These are phyloP conservation scores for Melanargia galathea DNA, from an alignment of 2,888 invertebrate genomes.

Conservation along the genomic window DNA sequence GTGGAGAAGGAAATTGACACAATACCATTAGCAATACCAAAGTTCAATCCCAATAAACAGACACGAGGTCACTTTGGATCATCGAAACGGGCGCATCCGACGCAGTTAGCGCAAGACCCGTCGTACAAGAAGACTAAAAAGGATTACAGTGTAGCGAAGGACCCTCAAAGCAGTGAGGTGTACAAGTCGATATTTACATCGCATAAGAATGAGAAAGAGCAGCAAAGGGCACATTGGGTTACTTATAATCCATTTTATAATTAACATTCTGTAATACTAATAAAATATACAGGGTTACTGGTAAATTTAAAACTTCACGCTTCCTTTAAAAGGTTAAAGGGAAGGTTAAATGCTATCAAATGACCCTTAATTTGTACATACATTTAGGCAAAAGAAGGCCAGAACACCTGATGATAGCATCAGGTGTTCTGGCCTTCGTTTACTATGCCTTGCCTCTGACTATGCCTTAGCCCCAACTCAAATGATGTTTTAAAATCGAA, in stretches of 20 bases:
- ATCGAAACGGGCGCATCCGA: constrained; percentile 63
- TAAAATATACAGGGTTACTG: too few species aligned
- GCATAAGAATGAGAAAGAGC: constrained; percentile 92
- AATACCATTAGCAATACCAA: constrained; percentile 71
- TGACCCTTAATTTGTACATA: too few species aligned
- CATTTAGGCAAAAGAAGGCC: too few species aligned
- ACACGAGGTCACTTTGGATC: constrained; percentile 73
- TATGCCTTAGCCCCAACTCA: too few species aligned
- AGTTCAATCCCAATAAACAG: constrained; percentile 71
- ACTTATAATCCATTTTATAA: constrained; percentile 98
- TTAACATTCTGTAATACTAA: too few species aligned
- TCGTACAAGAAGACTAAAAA: constrained; percentile 89
- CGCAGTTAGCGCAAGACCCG: constrained; percentile 82
- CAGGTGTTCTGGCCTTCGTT: too few species aligned
- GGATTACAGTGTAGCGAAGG: constrained; percentile 93
- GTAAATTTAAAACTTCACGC: too few species aligned
- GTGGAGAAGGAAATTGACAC: constrained; percentile 73
- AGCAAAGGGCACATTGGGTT: constrained; percentile 97
- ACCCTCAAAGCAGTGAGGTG: constrained; percentile 94
- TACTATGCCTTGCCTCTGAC: too few species aligned
- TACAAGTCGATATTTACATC: constrained; percentile 98
- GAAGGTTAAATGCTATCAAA: too few species aligned
- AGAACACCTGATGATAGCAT: too few species aligned
- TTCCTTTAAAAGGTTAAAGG: too few species aligned
- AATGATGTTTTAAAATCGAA: too few species aligned